Evolutionary conservation across 2,797 vertebrate genomes (phyloP).

Genomic region (Rhadinocentrus ornatus): DNA sequence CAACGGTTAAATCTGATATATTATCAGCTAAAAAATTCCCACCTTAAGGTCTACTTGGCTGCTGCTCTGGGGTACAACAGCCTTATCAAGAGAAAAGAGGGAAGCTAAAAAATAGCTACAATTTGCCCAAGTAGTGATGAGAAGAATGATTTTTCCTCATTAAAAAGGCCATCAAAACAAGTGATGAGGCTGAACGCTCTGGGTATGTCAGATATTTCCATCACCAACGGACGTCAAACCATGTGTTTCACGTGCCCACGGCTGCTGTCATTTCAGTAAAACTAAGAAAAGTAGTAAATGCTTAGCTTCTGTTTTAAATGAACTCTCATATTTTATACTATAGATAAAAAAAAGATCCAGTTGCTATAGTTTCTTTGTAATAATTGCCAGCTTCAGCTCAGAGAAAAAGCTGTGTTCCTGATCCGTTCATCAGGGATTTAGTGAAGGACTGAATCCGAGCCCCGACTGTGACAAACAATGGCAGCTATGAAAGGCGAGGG

Average conservation of each 20-base stretch:
- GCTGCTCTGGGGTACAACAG: not conserved
- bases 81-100: not conserved
- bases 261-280: conserved; percentile 11
- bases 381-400: conserved; percentile 58
- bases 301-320: not conserved
- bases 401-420: conserved; percentile 67
- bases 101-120: not conserved
- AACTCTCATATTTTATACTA: conserved; percentile 8
- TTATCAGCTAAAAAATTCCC: conserved; percentile 2
- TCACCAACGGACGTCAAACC: not conserved
- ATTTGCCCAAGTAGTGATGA: not conserved
- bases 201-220: not conserved
- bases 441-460: conserved; percentile 81
- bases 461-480: conserved; percentile 84
- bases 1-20: not conserved
- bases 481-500: conserved; percentile 83
- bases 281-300: not conserved
- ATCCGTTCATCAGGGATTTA: conserved; percentile 80
- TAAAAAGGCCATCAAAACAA: not conserved
- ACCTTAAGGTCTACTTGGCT: not conserved
- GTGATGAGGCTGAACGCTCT: not conserved
- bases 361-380: conserved; percentile 55
- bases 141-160: not conserved
- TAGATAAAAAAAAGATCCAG: not conserved
- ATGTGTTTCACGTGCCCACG: conserved; percentile 27